Conservation (phyloP, 2,113 vertebrate genomes). For the Hiodon tergisus region DNA sequence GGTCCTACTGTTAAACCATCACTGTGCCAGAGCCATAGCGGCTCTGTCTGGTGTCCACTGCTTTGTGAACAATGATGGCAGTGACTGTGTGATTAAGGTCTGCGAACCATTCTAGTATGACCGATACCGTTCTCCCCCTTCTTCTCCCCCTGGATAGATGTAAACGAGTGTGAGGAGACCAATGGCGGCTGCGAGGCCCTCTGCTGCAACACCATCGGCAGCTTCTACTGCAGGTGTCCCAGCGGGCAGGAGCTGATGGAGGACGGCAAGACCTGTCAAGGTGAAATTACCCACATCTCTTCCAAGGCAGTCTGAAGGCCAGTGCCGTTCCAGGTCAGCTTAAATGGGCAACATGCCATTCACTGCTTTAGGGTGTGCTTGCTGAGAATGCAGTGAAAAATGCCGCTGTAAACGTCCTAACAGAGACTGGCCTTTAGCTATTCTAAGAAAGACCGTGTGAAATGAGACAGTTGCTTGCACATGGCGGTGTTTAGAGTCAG, state of each 20-base stretch:
- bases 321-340: too few relatives aligned
- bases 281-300: slow-evolving; percentile 41
- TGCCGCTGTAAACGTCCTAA: too few relatives aligned
- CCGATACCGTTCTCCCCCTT: background rate
- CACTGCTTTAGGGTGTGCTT: background rate
- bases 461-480: background rate
- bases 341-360: background rate
- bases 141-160: slow-evolving; percentile 53
- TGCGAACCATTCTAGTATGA: background rate
- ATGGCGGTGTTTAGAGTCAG: too few relatives aligned
- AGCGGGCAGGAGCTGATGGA: slow-evolving; percentile 55
- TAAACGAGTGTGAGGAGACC: slow-evolving; percentile 64
- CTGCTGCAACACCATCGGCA: slow-evolving; percentile 74
- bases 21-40: background rate
- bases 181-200: slow-evolving; percentile 65
- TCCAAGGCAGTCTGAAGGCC: background rate
- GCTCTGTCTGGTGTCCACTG: too few relatives aligned
- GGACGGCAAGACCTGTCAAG: slow-evolving; percentile 66
- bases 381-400: background rate
- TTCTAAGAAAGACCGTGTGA: background rate
- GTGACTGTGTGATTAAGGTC: background rate
- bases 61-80: too few relatives aligned
- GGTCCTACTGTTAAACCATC: background rate
- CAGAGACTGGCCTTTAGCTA: background rate
- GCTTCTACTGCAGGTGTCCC: slow-evolving; percentile 71